A percentile compares a stretch with the other conserved stretches of the same genome.
Conservation (phyloP, 2,797 vertebrate species). For the Tarsius wallacei region DNA sequence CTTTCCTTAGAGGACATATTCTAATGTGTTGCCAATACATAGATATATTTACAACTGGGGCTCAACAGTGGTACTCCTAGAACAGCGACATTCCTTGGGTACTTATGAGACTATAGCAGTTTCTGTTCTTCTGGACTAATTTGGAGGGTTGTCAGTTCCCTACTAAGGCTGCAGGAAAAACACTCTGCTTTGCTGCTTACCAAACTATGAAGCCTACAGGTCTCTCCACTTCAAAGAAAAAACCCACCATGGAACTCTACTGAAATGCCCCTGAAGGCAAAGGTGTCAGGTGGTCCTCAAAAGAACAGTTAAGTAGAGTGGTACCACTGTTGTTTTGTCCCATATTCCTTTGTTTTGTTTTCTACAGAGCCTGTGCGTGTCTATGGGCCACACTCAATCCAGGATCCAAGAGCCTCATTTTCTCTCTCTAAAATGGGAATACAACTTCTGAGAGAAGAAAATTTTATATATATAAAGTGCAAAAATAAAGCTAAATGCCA, state of each 20-base stretch:
- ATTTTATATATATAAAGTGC: neutral
- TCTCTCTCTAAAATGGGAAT: constrained; percentile 23
- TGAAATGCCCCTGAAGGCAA: neutral
- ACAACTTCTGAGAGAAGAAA: neutral
- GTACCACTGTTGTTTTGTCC: neutral
- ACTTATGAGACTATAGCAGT: neutral
- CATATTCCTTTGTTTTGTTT: neutral
- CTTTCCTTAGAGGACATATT: neutral
- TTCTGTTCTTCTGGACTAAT: neutral
- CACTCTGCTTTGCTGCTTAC: neutral
- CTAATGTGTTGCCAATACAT: neutral
- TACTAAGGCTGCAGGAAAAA: neutral
- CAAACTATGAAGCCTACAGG: neutral
- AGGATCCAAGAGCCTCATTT: neutral
- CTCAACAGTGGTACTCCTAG: neutral
- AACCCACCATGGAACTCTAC: neutral
- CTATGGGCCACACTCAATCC: neutral
- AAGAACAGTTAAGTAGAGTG: neutral
- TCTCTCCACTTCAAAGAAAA: neutral
- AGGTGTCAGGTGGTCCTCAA: neutral
- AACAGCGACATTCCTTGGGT: neutral
- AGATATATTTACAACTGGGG: neutral
- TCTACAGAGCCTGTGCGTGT: neutral
- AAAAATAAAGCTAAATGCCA: constrained; percentile 46
- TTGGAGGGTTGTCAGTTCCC: neutral